Base-by-base conservation (phyloP, 2,797 vertebrate genomes). In the Vespertilio murinus region DNA sequence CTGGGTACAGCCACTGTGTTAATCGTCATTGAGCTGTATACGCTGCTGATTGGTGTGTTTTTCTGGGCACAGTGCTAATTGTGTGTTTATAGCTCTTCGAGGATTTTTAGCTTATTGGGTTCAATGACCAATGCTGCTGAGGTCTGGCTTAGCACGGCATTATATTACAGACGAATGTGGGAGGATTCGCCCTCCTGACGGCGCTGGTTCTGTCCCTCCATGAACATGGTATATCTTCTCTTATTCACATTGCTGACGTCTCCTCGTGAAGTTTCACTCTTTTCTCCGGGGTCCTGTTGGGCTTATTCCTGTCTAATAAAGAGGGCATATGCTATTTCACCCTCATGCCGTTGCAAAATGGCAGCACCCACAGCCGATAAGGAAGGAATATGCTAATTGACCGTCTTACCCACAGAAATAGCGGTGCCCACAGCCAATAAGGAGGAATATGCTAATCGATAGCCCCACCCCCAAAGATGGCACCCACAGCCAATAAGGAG, bases 211-310 rank as follows among this genome's bases (percentile, higher is more conserved):
- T 78, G 74, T 86, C 47, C 6, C 81, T 93, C 86, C 79, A 92
- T 96, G 95, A 82, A 96, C 79, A 86, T 93, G 54, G 61, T 64
- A n/a, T 64, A 64, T 16, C 56, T 61, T 18, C 14, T 45, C 61
- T 88, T 71, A 14, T 25, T 64, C 14, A 5, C 45, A n/a, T 33
- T 17, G 20, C 73, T 59, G 87, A 33, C 28, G 3, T 92, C 17
- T 47, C 30, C 45, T 74, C 5, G 38, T 78, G 5, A 70, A 70
- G 14, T 10, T 59, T 75, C 78, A 30, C 8, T 6, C 12, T 64
- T 81, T 94, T 82, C 65, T 89, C 42, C 16, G 12, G 65, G 89
- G 87, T 74, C 79, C 49, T 23, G 30, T 38, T 54, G 89, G 22
- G 10, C 75, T 91, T 78, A 79, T 82, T 88, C 54, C 47, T 49